Base-by-base conservation (phyloP, 2,888 invertebrate genomes). In the Aphodius granarius region DNA sequence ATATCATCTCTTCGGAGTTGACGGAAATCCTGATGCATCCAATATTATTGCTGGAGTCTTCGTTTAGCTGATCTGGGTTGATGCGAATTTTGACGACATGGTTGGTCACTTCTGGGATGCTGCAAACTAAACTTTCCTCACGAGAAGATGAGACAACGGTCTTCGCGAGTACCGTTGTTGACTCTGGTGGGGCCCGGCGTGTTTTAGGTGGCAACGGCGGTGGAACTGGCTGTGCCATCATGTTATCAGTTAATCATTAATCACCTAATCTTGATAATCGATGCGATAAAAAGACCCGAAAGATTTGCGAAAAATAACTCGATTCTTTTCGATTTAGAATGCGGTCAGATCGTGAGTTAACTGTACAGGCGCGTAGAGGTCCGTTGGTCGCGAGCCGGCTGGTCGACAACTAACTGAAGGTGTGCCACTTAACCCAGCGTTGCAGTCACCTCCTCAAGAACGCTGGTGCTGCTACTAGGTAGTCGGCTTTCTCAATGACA, bases 61-160 rank as follows among this genome's bases (percentile, higher is more conserved):
- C 76, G 63, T 89, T 86, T 79, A 90, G 89, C 43, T 43, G 43
- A 13, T 43, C 43, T 16, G 92, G 91, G 86, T 91, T 92, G 85
- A 93, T 93, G 85, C 91, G 89, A 84, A 93, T 93, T 81, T 92
- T 93, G 79, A 93, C 93, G 82, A 93, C 92, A 88, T 93, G 92
- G 68, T 82, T 81, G 73, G 63, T 74, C 65, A 75, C 72, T 79
- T 79, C 22, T 76, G 71, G 76, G 73, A 87, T 91, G 91, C 66
- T 78, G 77, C 70, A 71, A 68, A 74, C 82, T 75, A 74, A 70
- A 76, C 68, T 0, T n/a, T 65, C 66, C 15, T 18, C 16, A 16
- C 66, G 19, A 66, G 66, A 19, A 66, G 20, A 76, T 77, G 75
- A 13, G 2, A 3, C 16, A 76, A 82, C 80, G 79, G 83, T 83